Percentiles rank a stretch among this genome's conserved stretches.
These are phyloP conservation scores for Cyclopterus lumpus DNA, from an alignment of 2,797 vertebrate species.

Conservation along the genomic window DNA sequence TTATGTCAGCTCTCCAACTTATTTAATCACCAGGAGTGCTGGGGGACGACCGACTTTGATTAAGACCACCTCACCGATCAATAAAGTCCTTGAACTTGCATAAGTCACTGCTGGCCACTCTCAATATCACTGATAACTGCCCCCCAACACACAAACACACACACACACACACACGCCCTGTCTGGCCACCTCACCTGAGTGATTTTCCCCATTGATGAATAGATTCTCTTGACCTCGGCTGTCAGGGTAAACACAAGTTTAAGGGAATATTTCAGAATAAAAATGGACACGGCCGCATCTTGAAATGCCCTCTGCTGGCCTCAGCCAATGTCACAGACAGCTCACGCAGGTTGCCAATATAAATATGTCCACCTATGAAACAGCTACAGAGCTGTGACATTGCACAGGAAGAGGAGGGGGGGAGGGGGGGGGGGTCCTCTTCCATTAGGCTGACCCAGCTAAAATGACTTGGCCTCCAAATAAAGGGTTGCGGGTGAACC, in stretches of 20 bases:
- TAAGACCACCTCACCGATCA: constrained; percentile 88
- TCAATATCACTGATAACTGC: constrained; percentile 80
- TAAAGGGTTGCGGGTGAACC: constrained; percentile 10
- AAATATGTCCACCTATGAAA: constrained; percentile 51
- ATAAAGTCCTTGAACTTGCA: constrained; percentile 93
- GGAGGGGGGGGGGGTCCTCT: constrained; percentile 9
- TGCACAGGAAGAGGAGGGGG: constrained; percentile 3
- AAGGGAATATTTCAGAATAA: constrained; percentile 54
- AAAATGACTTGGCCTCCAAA: constrained; percentile 43
- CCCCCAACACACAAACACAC: constrained; percentile 23
- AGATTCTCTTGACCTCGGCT: constrained; percentile 46
- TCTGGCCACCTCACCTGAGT: constrained; percentile 47
- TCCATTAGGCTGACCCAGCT: constrained; percentile 44
- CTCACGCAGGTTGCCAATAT: constrained; percentile 46
- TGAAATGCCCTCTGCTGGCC: constrained; percentile 31
- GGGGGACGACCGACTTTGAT: constrained; percentile 87
- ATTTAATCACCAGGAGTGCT: constrained; percentile 92
- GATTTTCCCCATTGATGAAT: constrained; percentile 61
- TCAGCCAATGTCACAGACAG: constrained; percentile 41
- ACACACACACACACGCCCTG: constrained; percentile 39
- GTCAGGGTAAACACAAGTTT: constrained; percentile 51
- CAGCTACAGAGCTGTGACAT: constrained; percentile 3
- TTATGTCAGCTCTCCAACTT: constrained; percentile 84
- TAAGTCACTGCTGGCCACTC: constrained; percentile 85
- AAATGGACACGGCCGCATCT: constrained; percentile 57